Percentiles rank a stretch among this genome's conserved stretches.
Conservation (phyloP, 92 coral and sea anemone species). For the Porites rus region DNA sequence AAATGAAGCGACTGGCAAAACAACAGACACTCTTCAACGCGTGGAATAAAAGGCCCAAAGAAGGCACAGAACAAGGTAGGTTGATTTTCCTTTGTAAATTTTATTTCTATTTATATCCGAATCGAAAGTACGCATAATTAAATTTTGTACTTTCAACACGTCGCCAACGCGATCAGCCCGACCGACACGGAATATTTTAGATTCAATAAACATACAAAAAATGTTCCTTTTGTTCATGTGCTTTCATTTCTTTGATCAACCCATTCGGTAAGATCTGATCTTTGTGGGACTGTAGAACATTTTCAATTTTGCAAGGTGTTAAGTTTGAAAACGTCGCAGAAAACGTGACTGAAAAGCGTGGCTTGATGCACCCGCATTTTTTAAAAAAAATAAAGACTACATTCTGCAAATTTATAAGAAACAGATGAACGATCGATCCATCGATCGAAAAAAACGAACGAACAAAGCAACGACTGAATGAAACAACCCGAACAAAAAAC, state of each 20-base stretch:
- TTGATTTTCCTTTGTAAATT: conserved; percentile 10
- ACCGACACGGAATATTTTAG: neutral
- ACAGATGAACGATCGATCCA: no score
- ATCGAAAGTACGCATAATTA: neutral
- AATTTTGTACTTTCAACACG: neutral
- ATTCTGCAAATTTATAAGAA: no score
- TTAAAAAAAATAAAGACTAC: no score
- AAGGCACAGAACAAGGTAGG: conserved; percentile 23
- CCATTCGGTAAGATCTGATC: neutral
- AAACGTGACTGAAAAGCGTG: no score
- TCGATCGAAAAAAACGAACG: no score
- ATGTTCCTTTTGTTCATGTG: conserved; percentile 1
- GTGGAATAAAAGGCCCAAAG: neutral
- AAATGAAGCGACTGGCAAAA: no score
- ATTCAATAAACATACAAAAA: neutral
- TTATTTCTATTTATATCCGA: neutral
- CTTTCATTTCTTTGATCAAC: neutral
- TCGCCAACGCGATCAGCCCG: neutral
- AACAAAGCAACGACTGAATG: neutral
- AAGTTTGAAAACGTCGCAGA: neutral
- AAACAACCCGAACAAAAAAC: neutral
- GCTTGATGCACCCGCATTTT: no score
- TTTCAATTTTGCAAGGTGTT: neutral
- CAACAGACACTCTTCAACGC: no score
- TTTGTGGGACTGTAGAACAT: neutral